Evolutionary conservation across 2,888 invertebrate genomes (phyloP).

Genomic region (Epistrophella euchroma): DNA sequence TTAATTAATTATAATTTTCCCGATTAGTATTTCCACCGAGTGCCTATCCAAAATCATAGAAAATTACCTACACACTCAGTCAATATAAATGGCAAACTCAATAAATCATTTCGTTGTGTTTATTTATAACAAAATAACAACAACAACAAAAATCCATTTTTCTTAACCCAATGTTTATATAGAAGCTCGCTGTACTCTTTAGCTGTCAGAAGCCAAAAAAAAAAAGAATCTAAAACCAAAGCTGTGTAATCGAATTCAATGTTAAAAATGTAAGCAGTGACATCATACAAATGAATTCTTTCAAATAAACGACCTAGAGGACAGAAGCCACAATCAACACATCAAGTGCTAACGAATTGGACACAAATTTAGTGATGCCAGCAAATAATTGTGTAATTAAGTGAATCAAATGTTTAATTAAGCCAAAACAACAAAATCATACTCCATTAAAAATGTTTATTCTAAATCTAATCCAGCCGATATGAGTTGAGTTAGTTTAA

Average conservation of each 20-base stretch:
- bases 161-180: conserved; percentile 28
- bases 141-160: conserved; percentile 7
- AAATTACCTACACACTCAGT: conserved; percentile 23
- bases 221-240: not conserved
- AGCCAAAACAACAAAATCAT: not conserved
- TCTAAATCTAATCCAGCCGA: conserved; percentile 14
- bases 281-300: conserved; percentile 66
- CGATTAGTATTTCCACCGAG: conserved; percentile 55
- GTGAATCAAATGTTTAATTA: conserved; percentile 31
- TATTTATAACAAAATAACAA: conserved; percentile 40
- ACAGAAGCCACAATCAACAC: conserved; percentile 30
- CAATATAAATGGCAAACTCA: conserved; percentile 51
- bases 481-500: conserved; percentile 49
- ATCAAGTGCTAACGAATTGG: conserved; percentile 49
- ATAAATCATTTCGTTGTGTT: conserved; percentile 68
- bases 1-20: conserved; percentile 49
- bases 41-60: conserved; percentile 32
- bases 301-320: conserved; percentile 61
- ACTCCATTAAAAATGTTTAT: conserved; percentile 32
- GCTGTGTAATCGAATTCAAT: conserved; percentile 57
- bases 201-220: conserved; percentile 47
- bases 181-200: conserved; percentile 27
- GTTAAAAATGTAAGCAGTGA: conserved; percentile 63
- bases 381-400: conserved; percentile 46
- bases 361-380: conserved; percentile 57